A percentile compares a stretch with the other conserved stretches of the same genome.
Conservation (phyloP, 2,797 vertebrate genomes). For the Molossus alvarezi region DNA sequence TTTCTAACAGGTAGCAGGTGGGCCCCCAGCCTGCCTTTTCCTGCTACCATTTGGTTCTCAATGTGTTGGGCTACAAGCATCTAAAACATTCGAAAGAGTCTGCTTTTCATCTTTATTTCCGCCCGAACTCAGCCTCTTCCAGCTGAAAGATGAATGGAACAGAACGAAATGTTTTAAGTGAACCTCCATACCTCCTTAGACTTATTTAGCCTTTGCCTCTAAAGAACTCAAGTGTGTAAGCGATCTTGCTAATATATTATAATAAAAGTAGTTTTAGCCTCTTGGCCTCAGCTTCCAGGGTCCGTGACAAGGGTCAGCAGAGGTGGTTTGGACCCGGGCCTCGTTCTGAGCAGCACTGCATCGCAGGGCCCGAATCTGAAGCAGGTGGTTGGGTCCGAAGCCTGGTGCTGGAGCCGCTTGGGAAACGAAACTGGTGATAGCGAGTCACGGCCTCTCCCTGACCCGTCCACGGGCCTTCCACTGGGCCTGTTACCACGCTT, state of each 20-base stretch:
- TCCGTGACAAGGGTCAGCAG: neutral
- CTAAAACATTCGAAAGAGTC: neutral
- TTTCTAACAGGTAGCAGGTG: neutral
- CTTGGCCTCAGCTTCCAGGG: neutral
- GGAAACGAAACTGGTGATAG: neutral
- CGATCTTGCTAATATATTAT: neutral
- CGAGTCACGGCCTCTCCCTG: fast-evolving
- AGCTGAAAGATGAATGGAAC: conserved; percentile 22
- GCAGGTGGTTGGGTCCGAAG: neutral
- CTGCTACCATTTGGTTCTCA: neutral
- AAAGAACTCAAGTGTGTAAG: neutral
- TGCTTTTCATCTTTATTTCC: conserved; percentile 41
- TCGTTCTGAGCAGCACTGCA: neutral
- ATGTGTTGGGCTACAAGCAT: neutral
- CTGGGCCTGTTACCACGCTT: conserved; percentile 71
- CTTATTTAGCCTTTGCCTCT: conserved; percentile 21
- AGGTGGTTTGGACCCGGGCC: neutral
- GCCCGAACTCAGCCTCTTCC: neutral
- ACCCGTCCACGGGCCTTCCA: conserved; percentile 1
- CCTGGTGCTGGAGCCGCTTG: neutral
- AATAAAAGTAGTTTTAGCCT: conserved; percentile 10
- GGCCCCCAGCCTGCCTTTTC: neutral
- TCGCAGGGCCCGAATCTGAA: neutral
- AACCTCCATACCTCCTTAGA: neutral
- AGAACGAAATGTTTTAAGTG: conserved; percentile 14